Evolutionary conservation across 2,888 invertebrate genomes (phyloP), one percentile per base, ranked within the genome.

Genomic region (Sinopyrophorus schimmeli): DNA sequence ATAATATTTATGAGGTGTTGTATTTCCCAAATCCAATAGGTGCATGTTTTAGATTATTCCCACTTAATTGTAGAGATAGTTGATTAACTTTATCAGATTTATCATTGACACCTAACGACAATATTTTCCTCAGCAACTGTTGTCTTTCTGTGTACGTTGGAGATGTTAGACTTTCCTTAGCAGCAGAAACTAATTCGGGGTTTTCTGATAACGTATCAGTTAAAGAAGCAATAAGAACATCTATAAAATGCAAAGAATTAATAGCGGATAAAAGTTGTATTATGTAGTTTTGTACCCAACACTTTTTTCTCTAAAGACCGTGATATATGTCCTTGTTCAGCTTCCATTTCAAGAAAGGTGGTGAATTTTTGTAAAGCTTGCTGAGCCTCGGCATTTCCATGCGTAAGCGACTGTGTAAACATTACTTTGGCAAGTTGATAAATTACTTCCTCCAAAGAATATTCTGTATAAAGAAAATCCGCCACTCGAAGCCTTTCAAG

Each of bases 401-500:
- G 80, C 1, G 82, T 79, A 55, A 88, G 71, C 1, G 87, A 86
- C 65, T 88, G 87, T 0, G 85, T 81, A 71, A 89, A 89, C 84
- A 89, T 86, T 66, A 88, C 86, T 77, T 87, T 87, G 12, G 88
- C 87, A 35, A 89, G 75, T 62, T 88, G 87, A 67, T 89, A 89
- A 55, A 89, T 86, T 11, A 89, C 84, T 71, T 88, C 87, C 70
- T 88, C 87, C 42, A 89, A 74, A 1, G 85, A 83, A 65, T 86
- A 87, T 68, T 88, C 86, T 1, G 86, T 85, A 74, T 87, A 86
- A 4, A 87, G 75, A 39, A 82, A 82, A 62, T 86, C 87, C 0
- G 86, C 83, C 0, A 86, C 80, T 61, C 82, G 80, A 53, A 86
- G 74, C 53, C 84, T 78, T 51, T 87, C 86, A 68, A 84, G 74